Evolutionary conservation across 2,113 vertebrate species (phyloP).

Genomic region (Bubo blakistoni): DNA sequence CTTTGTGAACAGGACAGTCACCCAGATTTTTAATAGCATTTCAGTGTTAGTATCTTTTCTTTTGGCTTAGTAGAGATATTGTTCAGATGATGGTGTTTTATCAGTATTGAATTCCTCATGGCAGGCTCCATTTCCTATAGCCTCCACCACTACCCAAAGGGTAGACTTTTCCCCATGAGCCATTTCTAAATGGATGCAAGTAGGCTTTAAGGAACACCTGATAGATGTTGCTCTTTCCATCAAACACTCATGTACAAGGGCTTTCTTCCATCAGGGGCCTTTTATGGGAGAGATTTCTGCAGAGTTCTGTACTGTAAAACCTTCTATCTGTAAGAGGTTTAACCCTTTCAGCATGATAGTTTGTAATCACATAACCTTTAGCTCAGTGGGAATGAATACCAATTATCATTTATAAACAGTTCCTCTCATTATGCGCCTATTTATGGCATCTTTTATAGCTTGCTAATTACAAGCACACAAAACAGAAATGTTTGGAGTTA

Average conservation of each 20-base stretch:
- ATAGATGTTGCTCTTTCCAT: not conserved
- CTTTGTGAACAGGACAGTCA: not conserved
- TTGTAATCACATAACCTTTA: conserved; percentile 52
- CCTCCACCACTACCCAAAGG: not conserved
- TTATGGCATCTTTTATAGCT: conserved; percentile 71
- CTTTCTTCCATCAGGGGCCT: not conserved
- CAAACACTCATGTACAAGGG: not conserved
- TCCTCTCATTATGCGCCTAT: conserved; percentile 63
- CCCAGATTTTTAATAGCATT: not conserved
- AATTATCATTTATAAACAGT: conserved; percentile 67
- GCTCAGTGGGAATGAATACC: conserved; percentile 51
- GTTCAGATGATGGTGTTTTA: not conserved
- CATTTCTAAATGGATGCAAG: not conserved
- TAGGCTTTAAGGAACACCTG: not conserved
- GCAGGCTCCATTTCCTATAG: not conserved
- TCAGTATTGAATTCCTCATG: not conserved
- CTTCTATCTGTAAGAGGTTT: conserved; percentile 10
- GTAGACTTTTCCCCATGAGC: not conserved
- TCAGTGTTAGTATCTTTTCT: not conserved
- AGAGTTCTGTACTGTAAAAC: not conserved
- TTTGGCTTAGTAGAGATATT: not conserved
- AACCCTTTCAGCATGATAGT: conserved; percentile 16
- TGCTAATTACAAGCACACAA: conserved; percentile 68
- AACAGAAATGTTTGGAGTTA: conserved; percentile 71
- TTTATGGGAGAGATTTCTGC: not conserved